These are phyloP conservation scores for Chironomus tentans DNA, from an alignment of 2,888 invertebrate genomes.

Conservation along the genomic window DNA sequence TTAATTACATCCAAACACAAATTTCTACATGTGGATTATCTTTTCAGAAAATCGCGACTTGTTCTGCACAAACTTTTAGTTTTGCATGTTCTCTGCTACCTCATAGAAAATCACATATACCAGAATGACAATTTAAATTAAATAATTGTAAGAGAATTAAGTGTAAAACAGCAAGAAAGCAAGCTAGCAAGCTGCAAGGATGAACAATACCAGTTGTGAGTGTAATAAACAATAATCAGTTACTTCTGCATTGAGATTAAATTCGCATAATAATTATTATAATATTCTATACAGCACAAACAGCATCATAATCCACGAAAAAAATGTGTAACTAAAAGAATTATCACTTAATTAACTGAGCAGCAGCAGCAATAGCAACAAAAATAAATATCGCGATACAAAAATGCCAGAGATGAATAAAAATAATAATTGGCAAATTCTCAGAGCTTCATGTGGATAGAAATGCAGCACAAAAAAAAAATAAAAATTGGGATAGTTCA, in stretches of 20 bases:
- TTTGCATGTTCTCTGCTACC: not conserved
- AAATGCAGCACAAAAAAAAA: not conserved
- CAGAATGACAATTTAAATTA: not conserved
- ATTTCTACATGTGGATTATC: not conserved
- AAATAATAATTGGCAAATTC: not conserved
- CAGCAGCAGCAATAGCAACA: not conserved
- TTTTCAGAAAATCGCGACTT: not conserved
- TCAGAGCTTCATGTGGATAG: not conserved
- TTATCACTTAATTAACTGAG: slow-evolving; percentile 13
- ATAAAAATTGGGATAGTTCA: not conserved
- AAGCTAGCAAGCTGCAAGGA: too few species aligned
- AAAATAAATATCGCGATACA: not conserved
- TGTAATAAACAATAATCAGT: slow-evolving; percentile 8
- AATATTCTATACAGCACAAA: not conserved
- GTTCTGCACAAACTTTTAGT: not conserved
- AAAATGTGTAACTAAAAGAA: not conserved
- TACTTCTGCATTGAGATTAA: not conserved
- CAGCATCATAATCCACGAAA: not conserved
- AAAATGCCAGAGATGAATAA: not conserved
- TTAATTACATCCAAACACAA: not conserved
- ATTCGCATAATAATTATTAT: not conserved
- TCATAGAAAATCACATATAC: not conserved
- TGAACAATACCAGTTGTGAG: not conserved
- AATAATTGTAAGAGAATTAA: not conserved
- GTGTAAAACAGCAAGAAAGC: not conserved